Evolutionary conservation across 2,797 vertebrate species (phyloP).

Genomic region (Lepilemur septentrionalis): DNA sequence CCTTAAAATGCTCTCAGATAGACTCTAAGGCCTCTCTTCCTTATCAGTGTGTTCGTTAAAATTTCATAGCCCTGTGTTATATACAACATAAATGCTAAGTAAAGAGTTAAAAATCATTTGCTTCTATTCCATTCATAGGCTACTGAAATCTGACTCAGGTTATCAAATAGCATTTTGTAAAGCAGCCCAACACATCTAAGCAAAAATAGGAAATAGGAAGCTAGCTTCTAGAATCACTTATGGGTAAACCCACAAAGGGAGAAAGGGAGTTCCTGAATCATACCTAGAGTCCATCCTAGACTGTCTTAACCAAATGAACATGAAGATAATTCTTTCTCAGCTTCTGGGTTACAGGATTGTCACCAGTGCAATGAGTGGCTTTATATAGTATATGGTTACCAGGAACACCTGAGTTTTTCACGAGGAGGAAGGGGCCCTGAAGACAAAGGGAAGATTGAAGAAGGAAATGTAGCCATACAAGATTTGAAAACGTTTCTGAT

Average conservation of each 20-base stretch:
- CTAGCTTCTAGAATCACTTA: neutral
- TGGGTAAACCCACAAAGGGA: neutral
- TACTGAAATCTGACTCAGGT: conserved; percentile 26
- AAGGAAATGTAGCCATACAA: neutral
- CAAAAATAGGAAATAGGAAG: conserved; percentile 28
- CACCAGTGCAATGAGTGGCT: neutral
- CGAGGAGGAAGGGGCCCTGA: neutral
- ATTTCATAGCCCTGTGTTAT: neutral
- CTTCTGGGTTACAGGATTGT: neutral
- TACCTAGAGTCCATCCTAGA: neutral
- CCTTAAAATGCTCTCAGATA: neutral
- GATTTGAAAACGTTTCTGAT: conserved; percentile 12
- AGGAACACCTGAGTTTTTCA: neutral
- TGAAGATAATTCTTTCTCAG: neutral
- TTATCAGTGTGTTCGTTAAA: neutral
- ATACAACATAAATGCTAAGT: neutral
- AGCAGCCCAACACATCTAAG: neutral
- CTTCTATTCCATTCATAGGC: neutral
- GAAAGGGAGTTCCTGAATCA: neutral
- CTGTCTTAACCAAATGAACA: neutral
- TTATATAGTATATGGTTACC: conserved; percentile 5
- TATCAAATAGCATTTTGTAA: neutral
- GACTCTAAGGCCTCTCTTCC: neutral
- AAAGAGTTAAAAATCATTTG: neutral
- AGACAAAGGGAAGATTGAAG: neutral